Evolutionary conservation across 1,140 invertebrate genomes (phyloP), one percentile per base, ranked within the genome.

Genomic region (Hylaeus anthracinus): DNA sequence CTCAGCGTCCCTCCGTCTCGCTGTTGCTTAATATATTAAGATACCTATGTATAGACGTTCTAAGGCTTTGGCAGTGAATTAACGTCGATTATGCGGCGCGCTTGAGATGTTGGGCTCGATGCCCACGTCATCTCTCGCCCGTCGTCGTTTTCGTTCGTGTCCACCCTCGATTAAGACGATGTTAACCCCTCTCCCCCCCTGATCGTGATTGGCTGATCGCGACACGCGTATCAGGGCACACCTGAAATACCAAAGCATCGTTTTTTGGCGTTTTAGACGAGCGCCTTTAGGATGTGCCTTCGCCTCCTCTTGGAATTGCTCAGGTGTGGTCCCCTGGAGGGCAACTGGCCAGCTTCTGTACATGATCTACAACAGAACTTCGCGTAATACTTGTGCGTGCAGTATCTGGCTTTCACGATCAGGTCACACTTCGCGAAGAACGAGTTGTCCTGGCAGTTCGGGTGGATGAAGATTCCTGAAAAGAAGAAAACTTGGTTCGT

Each of bases 361-460:
- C 98, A 99, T 1, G 97, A 98, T 89, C 96, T 95, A 92, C 98
- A 99, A 91, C 98, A 99, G 95, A 98, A 99, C 90, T 95, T 95
- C n/a, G 96, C 96, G 91, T 99, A 99, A 92, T 98, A 98, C 83
- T 95, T 94, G 91, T 99, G 98, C 9, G 94, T 94, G 91, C 98
- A 99, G 90, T 97, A 98, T 45, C 95, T 95, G 14, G 95, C 97
- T 86, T 95, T 93, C 1, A 98, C 97, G 76, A 99, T 98, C 51
- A 98, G 94, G 15, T 95, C 93, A 91, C 98, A 99, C 89, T 98
- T 97, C 58, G 97, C 97, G 90, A 98, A 98, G 94, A 95, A 97
- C n/a, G 95, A 95, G 91, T 97, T 98, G 92, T 99, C 98, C 45
- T 96, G 96, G 88, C 98, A 98, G 79, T 95, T 95, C 5, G 96